phyloP scores from a whole-genome alignment of 2,113 vertebrate genomes.

The Bombycilla garrulus region DNA sequence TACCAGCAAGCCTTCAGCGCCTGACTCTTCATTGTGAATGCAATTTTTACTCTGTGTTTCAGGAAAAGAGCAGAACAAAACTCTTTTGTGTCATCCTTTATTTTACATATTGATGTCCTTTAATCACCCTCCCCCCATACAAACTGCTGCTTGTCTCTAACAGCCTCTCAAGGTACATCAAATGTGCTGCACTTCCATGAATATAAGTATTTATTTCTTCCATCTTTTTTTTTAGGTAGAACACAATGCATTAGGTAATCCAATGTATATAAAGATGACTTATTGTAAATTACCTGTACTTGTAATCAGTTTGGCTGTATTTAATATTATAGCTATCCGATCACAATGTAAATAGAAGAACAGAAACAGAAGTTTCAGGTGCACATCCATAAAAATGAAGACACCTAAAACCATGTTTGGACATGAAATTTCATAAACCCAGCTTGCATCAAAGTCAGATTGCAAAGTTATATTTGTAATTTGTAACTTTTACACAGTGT shows the following conservation, averaged over 20 bases:
- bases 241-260: background rate
- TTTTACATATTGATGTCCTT: background rate
- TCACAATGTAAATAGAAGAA: background rate
- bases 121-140: background rate
- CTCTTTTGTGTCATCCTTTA: background rate
- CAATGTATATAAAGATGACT: background rate
- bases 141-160: background rate
- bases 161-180: background rate
- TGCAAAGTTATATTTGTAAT: rapidly evolving
- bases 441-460: background rate
- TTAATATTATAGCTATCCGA: background rate
- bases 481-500: background rate
- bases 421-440: background rate
- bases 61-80: background rate
- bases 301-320: background rate
- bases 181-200: background rate
- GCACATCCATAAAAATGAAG: background rate
- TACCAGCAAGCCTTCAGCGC: background rate
- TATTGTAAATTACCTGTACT: background rate
- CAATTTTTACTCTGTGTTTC: background rate
- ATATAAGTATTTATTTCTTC: background rate
- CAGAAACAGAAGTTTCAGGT: background rate
- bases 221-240: background rate
- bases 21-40: background rate
- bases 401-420: background rate